Conservation (phyloP, 2,888 invertebrate species). For the Lordiphosa fenestrarum region DNA sequence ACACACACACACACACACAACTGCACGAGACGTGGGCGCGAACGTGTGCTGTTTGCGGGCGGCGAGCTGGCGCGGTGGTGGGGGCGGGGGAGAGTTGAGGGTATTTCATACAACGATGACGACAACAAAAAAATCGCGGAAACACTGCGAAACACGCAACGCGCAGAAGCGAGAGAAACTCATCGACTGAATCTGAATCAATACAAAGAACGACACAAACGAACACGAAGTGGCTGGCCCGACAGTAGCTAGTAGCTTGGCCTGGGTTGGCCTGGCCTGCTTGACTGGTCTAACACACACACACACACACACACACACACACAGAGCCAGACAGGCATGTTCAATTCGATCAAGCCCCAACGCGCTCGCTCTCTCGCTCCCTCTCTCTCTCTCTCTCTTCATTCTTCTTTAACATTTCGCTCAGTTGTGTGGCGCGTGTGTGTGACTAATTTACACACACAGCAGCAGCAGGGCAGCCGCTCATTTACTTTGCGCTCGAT, state of each 20-base stretch:
- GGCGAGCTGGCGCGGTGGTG: conserved; percentile 3
- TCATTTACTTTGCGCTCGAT: conserved; percentile 55
- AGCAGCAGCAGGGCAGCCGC: conserved; percentile 37
- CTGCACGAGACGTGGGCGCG: conserved; percentile 18
- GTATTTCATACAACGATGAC: conserved; percentile 45
- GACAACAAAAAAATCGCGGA: conserved; percentile 72
- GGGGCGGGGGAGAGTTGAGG: conserved; percentile 1
- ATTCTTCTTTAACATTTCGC: conserved; percentile 35
- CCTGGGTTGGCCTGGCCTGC: conserved; percentile 25
- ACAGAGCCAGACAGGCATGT: conserved; percentile 5
- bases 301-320: conserved; percentile 23
- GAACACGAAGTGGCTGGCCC: conserved; percentile 13
- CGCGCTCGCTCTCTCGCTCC: neutral
- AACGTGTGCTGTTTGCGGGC: conserved; percentile 22
- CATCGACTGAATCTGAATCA: conserved; percentile 76
- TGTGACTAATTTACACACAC: conserved; percentile 41
- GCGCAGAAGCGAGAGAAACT: conserved; percentile 80
- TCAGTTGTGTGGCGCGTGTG: conserved; percentile 12
- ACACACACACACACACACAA: conserved; percentile 12
- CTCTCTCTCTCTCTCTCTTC: conserved; percentile 34
- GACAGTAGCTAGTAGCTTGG: conserved; percentile 29
- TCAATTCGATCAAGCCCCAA: conserved; percentile 19
- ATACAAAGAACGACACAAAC: conserved; percentile 54
- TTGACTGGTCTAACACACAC: conserved; percentile 47
- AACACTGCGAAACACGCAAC: conserved; percentile 75